Evolutionary conservation across 2,113 vertebrate species (phyloP).

Genomic region (Platichthys stellatus): DNA sequence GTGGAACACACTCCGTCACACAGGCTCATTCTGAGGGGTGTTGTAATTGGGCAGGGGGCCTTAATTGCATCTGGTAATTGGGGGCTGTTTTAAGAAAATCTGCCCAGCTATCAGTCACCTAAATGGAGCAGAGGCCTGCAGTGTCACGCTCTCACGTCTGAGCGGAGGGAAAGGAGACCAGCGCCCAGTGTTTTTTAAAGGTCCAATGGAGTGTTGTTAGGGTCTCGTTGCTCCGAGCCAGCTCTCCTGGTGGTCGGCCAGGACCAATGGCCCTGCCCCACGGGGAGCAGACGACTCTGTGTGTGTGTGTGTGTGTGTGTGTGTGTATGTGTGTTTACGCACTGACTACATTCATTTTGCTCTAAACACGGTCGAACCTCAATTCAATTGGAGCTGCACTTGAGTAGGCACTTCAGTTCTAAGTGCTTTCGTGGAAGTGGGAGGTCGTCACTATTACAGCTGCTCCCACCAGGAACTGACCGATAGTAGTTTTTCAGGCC

Average conservation of each 20-base stretch:
- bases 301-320: constrained; percentile 13
- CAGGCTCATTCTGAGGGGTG: constrained; percentile 32
- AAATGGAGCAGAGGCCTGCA: constrained; percentile 56
- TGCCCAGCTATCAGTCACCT: constrained; percentile 77
- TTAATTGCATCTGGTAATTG: constrained; percentile 81
- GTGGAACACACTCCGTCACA: constrained; percentile 52
- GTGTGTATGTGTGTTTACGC: constrained; percentile 23
- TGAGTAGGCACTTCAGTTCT: constrained; percentile 45
- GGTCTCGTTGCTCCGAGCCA: constrained; percentile 42
- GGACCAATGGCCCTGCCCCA: constrained; percentile 48
- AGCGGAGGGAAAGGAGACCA: constrained; percentile 26
- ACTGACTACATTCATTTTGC: constrained; percentile 49
- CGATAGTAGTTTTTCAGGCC: constrained; percentile 15
- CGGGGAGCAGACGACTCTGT: constrained; percentile 60
- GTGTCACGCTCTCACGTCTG: constrained; percentile 51
- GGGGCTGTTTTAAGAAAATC: constrained; percentile 75
- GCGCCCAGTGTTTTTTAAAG: constrained; percentile 58
- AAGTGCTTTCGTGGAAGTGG: constrained; percentile 54
- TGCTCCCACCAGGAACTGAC: constrained; percentile 5
- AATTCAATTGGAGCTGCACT: constrained; percentile 29
- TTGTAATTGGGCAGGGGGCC: constrained; percentile 63
- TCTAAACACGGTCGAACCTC: constrained; percentile 52
- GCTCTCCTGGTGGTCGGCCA: constrained; percentile 71
- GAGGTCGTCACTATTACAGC: constrained; percentile 20
- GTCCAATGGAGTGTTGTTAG: constrained; percentile 57